Base-by-base conservation (phyloP, 1,140 invertebrate species). In the Aphelenchoides fujianensis region DNA sequence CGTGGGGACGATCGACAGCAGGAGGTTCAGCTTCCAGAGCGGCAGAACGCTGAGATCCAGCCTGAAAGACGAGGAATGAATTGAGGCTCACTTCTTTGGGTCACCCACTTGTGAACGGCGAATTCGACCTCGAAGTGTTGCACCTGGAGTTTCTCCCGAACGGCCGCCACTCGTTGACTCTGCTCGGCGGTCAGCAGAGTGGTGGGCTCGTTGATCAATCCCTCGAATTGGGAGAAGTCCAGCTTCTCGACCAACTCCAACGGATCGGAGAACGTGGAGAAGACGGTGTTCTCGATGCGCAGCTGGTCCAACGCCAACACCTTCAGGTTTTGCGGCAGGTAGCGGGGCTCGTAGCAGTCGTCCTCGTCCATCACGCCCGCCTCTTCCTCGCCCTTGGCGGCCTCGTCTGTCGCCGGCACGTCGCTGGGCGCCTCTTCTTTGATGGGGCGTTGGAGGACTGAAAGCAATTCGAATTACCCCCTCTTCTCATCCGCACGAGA, bases 1-100 rank as follows among this genome's bases (percentile, higher is more conserved):
- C 35, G 74, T 77, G 9, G 74, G 74, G 3, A 75, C 74, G 67
- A 75, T 75, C 16, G 16, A 35, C 54, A 37, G 19, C 28, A 75
- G 73, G 19, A 75, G 55, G 31, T 62, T 5, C 7, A 75, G 61
- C 5, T 78, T 48, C 1, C 31, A 36, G 19, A 48, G 68, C 30
- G 35, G 66, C 28, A 75, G 34, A 5, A 75, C 70, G 35, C 72
- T 36, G 34, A 74, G 67, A 48, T 75, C 74, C 19, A 75, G 55
- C 48, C 72, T 73, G 34, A 73, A 73, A 31, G 30, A 69, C 74
- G 62, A 75, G 74, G 57, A 75, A 66, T n/a, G n/a, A n/a, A n/a
- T n/a, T n/a, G n/a, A n/a, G n/a, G n/a, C n/a, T n/a, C n/a, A n/a
- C 63, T 59, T 74, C 73, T n/a, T n/a, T n/a, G n/a, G n/a, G n/a